These are phyloP conservation scores for Bufo bufo DNA, from an alignment of 2,113 vertebrate species.

Conservation along the genomic window DNA sequence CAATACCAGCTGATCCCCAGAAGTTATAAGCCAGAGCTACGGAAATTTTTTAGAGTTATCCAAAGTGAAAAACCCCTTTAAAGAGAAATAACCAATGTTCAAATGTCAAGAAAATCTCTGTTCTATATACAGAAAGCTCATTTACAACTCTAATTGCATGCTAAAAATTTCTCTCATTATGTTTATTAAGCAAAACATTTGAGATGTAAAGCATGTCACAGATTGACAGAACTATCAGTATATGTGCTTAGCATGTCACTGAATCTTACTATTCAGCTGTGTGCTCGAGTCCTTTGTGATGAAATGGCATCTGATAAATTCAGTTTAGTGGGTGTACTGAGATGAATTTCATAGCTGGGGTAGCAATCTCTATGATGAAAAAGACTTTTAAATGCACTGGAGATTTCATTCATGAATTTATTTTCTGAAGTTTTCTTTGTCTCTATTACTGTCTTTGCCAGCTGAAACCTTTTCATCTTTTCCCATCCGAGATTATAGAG, in stretches of 20 bases:
- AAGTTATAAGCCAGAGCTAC: too few relatives aligned
- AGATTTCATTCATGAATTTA: slow-evolving; percentile 39
- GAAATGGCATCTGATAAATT: slow-evolving; percentile 42
- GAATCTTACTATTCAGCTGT: neutral
- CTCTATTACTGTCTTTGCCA: slow-evolving; percentile 50
- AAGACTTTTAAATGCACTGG: slow-evolving; percentile 45
- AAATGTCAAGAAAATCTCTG: neutral
- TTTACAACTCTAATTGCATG: neutral
- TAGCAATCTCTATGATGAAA: slow-evolving; percentile 56
- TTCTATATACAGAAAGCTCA: neutral
- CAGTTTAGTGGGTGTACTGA: slow-evolving; percentile 27
- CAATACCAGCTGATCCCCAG: too few relatives aligned
- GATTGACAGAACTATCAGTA: slow-evolving; percentile 24
- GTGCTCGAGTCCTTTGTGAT: neutral
- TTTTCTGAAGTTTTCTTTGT: slow-evolving; percentile 47
- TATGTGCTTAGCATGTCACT: neutral
- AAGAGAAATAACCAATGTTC: neutral
- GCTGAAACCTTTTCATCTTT: slow-evolving; percentile 53
- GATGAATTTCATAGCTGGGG: slow-evolving; percentile 46
- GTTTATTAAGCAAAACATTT: neutral
- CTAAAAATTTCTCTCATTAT: neutral
- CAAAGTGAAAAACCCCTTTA: neutral
- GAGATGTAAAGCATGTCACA: neutral
- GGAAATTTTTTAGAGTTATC: too few relatives aligned
- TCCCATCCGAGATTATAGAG: slow-evolving; percentile 49